Base-by-base conservation (phyloP, 2,113 vertebrate genomes). In the Thymallus thymallus region DNA sequence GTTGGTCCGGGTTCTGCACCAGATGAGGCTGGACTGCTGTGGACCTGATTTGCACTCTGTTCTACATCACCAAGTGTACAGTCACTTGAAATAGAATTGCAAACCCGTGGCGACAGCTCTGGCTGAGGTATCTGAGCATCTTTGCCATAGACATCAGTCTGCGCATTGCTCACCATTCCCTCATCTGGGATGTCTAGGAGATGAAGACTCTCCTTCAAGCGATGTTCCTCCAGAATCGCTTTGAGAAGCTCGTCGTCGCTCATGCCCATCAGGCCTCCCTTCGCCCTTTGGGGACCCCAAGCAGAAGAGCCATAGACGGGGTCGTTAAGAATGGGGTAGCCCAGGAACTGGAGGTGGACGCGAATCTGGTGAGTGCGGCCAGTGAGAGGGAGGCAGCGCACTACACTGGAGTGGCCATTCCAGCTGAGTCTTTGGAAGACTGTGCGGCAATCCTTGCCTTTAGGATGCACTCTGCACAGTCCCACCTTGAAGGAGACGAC, bases 351-450 rank as follows among this genome's bases (percentile, higher is more conserved):
- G 68, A 99, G 91, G 75, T 99, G 98, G 9, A 99, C 97, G 0
- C 97, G 94, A 81, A 99, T 99, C 90, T 99, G 98, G 88, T 99
- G 98, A 0, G 95, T 99, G 32, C 98, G 96, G 20, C 98, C 98
- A 0, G 98, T 99, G 1, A 93, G 92, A 0, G 98, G 98, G 2
- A 90, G 88, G 75, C 98, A 99, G 23, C 79, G 93, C 2, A 99
- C 95, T 18, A 98, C 94, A 0, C 97, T 99, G 64, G 79, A 95
- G 74, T 68, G 91, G 1, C 97, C 96, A 0, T 98, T 98, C 83
- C 94, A 98, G 84, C 93, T 94, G 4, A 99, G 93, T 67, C 95
- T 95, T 85, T 94, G 95, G 88, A 99, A 99, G 69, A 96, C 80
- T 0, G 98, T 99, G 70, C 94, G 91, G 83, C 94, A 96, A 4